Evolutionary conservation across 2,888 invertebrate species (phyloP), one percentile per base, ranked within the genome.

Genomic region (Acleris laterana): DNA sequence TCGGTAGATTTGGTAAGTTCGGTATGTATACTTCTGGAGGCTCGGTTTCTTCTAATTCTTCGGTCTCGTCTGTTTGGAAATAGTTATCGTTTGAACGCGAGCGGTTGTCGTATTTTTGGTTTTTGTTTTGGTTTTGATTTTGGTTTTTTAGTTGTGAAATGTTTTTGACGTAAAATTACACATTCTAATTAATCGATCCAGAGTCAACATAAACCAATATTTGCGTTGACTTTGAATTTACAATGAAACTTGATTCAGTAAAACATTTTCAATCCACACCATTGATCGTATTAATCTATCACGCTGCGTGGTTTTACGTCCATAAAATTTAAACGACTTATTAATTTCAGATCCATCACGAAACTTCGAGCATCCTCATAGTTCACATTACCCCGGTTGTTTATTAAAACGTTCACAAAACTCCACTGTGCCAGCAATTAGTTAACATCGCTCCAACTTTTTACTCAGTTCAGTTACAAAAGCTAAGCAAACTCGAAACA

Each of bases 71-170:
- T 91, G 88, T 74, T 73, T 72, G 74, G 79, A 77, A 84, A 85
- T 70, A 77, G 72, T 84, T 74, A 63, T 53, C 72, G 77, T 79
- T 81, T 80, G 71, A 74, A 70, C 76, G 80, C 80, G 80, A 77
- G 84, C 83, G 88, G 89, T 90, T 90, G 90, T 90, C 92, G 90
- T 91, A 89, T 88, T 90, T 88, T 82, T 77, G 77, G 63, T 61
- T 57, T 68, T 64, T 19, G 28, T 19, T 56, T 61, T 59, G 20
- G 2, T 22, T 49, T 20, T 6, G 22, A 20, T 44, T 32, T 46
- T 38, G 50, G 32, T 25, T 68, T 68, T 68, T 70, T 62, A 57
- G 50, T 46, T 59, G 58, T 68, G 63, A 63, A 55, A 55, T 60
- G 63, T 50, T 60, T 65, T 65, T 61, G 49, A 50, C 49, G 32